These are phyloP conservation scores for Echiichthys vipera DNA, from an alignment of 2,797 vertebrate genomes.

Conservation along the genomic window DNA sequence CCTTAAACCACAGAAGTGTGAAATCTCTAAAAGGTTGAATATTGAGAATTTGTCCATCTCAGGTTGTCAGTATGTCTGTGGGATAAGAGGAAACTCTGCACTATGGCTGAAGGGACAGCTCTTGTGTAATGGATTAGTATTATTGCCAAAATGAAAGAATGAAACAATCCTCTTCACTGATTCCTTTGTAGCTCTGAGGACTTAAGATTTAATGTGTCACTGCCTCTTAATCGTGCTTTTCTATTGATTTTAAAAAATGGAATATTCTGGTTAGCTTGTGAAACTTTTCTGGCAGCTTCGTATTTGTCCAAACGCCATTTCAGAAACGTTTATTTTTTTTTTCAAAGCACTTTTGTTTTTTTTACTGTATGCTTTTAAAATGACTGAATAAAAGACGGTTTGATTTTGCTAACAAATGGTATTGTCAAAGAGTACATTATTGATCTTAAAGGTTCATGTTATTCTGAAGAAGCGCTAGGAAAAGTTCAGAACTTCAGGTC, in stretches of 20 bases:
- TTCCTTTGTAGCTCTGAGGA: slow-evolving; percentile 3
- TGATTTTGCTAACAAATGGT: background rate
- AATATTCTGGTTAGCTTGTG: slow-evolving; percentile 3
- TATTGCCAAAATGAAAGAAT: slow-evolving; percentile 23
- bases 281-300: background rate
- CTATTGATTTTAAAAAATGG: background rate
- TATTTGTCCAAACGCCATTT: background rate
- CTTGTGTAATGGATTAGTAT: background rate
- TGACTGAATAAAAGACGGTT: slow-evolving; percentile 31
- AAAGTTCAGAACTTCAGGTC: background rate
- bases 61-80: slow-evolving; percentile 22
- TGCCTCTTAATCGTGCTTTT: slow-evolving; percentile 1
- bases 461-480: background rate
- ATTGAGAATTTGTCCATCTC: slow-evolving; percentile 10
- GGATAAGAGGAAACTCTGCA: background rate
- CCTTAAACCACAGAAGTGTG: background rate
- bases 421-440: background rate
- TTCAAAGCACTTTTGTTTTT: slow-evolving; percentile 10
- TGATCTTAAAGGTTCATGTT: background rate
- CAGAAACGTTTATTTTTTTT: background rate
- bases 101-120: slow-evolving; percentile 1
- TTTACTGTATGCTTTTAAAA: slow-evolving; percentile 19
- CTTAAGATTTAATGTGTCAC: background rate
- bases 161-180: background rate
- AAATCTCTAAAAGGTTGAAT: background rate